Conservation (phyloP, 1,140 invertebrate genomes). For the Notospermus geniculatus region DNA sequence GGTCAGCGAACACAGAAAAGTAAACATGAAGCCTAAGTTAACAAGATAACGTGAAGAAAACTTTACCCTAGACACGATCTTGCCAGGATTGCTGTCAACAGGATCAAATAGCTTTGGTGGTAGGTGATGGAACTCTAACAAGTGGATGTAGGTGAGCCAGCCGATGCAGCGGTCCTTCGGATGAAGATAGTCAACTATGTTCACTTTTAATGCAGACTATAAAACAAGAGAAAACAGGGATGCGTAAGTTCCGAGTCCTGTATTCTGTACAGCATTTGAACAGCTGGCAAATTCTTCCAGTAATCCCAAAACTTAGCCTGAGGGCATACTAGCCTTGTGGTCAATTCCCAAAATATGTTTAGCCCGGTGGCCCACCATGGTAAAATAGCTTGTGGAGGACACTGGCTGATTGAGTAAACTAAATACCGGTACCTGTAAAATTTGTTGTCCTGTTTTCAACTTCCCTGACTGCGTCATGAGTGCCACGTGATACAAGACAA, state of each 20-base stretch:
- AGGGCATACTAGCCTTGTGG: no score
- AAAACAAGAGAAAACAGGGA: constrained; percentile 1
- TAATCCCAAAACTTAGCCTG: no score
- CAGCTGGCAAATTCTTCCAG: no score
- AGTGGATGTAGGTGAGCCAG: constrained; percentile 38
- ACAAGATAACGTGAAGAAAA: no score
- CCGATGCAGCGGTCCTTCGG: constrained; percentile 28
- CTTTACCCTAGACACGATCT: constrained; percentile 39
- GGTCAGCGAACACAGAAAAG: no score
- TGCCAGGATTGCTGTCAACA: constrained; percentile 32
- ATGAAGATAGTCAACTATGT: constrained; percentile 11
- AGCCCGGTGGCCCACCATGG: no score
- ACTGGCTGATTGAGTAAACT: no score
- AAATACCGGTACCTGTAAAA: constrained; percentile 35
- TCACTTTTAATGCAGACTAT: constrained; percentile 12
- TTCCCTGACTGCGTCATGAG: constrained; percentile 32
- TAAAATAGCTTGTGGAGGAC: no score
- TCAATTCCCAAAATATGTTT: no score
- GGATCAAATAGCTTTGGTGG: constrained; percentile 34
- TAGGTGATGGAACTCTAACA: constrained; percentile 37
- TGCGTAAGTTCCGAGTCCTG: no score
- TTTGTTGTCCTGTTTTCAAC: constrained; percentile 34
- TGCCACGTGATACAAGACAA: constrained; percentile 32
- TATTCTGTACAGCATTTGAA: no score
- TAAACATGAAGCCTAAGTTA: no score